Evolutionary conservation across 1,140 invertebrate genomes (phyloP).

Genomic region (Lysiphlebus fabarum): DNA sequence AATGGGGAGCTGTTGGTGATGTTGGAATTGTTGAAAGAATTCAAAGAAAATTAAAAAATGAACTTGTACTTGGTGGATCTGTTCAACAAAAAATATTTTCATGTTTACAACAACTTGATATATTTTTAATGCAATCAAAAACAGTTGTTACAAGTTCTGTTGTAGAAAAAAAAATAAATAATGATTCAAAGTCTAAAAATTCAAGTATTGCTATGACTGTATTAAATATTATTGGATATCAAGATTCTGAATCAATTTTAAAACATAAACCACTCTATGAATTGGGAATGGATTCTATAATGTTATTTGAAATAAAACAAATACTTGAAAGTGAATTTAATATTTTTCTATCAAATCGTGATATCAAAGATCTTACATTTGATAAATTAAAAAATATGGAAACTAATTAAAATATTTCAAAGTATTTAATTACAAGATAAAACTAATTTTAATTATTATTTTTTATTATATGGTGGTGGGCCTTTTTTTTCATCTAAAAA

Average conservation of each 20-base stretch:
- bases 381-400: slow-evolving; percentile 57
- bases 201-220: slow-evolving; percentile 69
- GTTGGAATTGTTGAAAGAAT: slow-evolving; percentile 77
- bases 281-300: slow-evolving; percentile 94
- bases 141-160: slow-evolving; percentile 83
- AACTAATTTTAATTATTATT: no score
- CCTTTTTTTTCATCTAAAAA: no score
- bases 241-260: slow-evolving; percentile 76
- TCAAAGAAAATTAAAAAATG: slow-evolving; percentile 82
- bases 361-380: slow-evolving; percentile 81
- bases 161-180: slow-evolving; percentile 68
- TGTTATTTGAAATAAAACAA: slow-evolving; percentile 98
- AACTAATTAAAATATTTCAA: no score
- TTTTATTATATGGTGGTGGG: no score
- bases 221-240: slow-evolving; percentile 83
- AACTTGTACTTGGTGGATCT: slow-evolving; percentile 87
- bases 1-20: slow-evolving; percentile 97
- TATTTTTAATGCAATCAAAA: slow-evolving; percentile 82
- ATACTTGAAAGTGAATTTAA: slow-evolving; percentile 90
- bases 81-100: slow-evolving; percentile 88
- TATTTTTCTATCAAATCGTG: slow-evolving; percentile 78
- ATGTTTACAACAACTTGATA: slow-evolving; percentile 81
- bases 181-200: slow-evolving; percentile 45
- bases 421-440: no score
- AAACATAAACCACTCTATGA: slow-evolving; percentile 76